These are phyloP conservation scores for Osmerus mordax DNA, from an alignment of 2,113 vertebrate species.

Conservation along the genomic window DNA sequence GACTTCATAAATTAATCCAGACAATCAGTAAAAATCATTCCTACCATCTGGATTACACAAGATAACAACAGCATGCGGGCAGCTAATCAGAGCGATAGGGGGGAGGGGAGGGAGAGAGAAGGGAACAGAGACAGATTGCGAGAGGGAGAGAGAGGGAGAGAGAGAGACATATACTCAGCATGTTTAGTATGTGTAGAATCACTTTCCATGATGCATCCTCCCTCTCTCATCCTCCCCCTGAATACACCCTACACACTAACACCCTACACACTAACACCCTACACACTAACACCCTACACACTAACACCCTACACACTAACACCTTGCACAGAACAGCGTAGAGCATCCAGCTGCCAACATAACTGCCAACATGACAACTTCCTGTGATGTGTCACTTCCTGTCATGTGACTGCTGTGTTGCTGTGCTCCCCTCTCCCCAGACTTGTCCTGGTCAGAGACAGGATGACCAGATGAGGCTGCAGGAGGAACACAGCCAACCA, in stretches of 20 bases:
- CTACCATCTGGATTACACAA: too few relatives aligned
- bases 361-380: neutral
- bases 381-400: constrained; percentile 1
- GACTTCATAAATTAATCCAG: too few relatives aligned
- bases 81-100: neutral
- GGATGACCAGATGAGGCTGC: neutral
- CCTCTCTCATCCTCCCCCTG: neutral
- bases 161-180: constrained; percentile 8
- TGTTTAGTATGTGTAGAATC: constrained; percentile 4
- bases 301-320: too few relatives aligned
- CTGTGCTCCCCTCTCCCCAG: neutral
- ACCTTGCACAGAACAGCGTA: too few relatives aligned
- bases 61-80: neutral
- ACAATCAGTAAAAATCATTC: too few relatives aligned
- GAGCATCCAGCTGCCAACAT: neutral
- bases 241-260: too few relatives aligned
- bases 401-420: constrained; percentile 1
- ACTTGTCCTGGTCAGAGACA: neutral
- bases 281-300: too few relatives aligned
- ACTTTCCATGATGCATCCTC: neutral
- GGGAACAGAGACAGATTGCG: neutral
- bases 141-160: neutral
- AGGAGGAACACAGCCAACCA: too few relatives aligned
- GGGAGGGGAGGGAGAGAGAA: neutral
- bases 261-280: too few relatives aligned